Percentiles rank a stretch among this genome's conserved stretches.
Evolutionary conservation across 2,888 invertebrate genomes (phyloP).

Genomic region (Euzophera pinguis): DNA sequence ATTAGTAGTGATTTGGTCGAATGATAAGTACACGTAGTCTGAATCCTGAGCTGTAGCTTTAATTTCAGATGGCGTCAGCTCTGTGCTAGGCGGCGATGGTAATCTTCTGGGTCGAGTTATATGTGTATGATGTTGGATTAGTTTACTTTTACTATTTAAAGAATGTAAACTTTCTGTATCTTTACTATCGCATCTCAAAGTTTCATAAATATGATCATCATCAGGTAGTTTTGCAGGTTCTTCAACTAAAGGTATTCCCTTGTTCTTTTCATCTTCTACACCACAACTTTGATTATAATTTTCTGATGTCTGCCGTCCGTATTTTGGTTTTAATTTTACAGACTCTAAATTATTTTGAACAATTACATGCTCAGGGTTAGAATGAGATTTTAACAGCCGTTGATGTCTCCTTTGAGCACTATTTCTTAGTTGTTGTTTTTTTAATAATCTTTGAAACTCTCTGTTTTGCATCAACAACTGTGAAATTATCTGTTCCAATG

Average conservation of each 20-base stretch:
- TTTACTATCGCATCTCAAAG: slow-evolving; percentile 69
- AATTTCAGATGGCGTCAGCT: slow-evolving; percentile 30
- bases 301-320: slow-evolving; percentile 59
- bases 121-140: slow-evolving; percentile 50
- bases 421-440: slow-evolving; percentile 83
- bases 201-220: slow-evolving; percentile 82
- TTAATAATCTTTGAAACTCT: slow-evolving; percentile 88
- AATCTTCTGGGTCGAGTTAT: slow-evolving; percentile 49
- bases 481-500: slow-evolving; percentile 88
- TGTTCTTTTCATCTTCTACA: slow-evolving; percentile 26
- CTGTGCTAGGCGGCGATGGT: slow-evolving; percentile 51
- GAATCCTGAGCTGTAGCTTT: slow-evolving; percentile 59
- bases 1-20: slow-evolving; percentile 55
- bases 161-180: slow-evolving; percentile 46
- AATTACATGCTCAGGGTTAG: slow-evolving; percentile 71
- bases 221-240: slow-evolving; percentile 42
- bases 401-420: slow-evolving; percentile 77
- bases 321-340: slow-evolving; percentile 57
- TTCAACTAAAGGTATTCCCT: slow-evolving; percentile 34
- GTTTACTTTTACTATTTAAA: slow-evolving; percentile 53
- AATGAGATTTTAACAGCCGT: slow-evolving; percentile 75
- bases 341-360: slow-evolving; percentile 54
- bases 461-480: slow-evolving; percentile 90
- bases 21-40: slow-evolving; percentile 74
- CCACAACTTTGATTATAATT: slow-evolving; percentile 35